phyloP scores from a whole-genome alignment of 1,140 invertebrate species.

The Trichoplusia ni region DNA sequence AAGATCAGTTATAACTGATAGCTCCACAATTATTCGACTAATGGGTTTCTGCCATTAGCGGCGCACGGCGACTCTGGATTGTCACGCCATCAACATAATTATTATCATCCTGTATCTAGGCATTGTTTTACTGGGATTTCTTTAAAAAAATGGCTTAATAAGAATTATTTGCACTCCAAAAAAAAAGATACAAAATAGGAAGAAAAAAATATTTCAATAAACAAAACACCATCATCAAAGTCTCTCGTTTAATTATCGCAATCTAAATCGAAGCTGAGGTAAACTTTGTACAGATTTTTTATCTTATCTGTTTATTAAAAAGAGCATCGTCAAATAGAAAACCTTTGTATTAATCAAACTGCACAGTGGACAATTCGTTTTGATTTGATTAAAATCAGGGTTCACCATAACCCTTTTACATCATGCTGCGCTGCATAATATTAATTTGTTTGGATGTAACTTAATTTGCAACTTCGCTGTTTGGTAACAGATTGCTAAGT shows the following conservation, averaged over 20 bases:
- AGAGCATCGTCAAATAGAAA: no score
- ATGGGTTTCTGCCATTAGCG: constrained; percentile 51
- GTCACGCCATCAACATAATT: constrained; percentile 27
- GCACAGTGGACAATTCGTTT: not conserved
- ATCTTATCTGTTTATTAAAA: no score
- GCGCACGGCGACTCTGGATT: constrained; percentile 21
- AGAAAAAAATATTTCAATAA: no score
- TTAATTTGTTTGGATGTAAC: constrained; percentile 8
- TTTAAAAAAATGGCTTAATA: no score
- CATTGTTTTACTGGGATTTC: not conserved
- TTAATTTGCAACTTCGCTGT: constrained; percentile 6
- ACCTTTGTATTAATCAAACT: no score
- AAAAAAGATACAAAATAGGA: no score
- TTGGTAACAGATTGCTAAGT: no score
- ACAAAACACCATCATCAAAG: no score
- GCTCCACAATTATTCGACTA: constrained; percentile 33
- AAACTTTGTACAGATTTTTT: no score
- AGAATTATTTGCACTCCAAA: no score
- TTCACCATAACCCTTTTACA: constrained; percentile 35
- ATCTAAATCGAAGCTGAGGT: no score
- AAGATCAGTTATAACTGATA: constrained; percentile 15
- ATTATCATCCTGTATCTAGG: not conserved
- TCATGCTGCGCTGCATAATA: constrained; percentile 35
- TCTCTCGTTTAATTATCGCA: no score
- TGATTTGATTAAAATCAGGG: constrained; percentile 4